These are phyloP conservation scores for Rhea pennata DNA, from an alignment of 2,113 vertebrate species.

Conservation along the genomic window DNA sequence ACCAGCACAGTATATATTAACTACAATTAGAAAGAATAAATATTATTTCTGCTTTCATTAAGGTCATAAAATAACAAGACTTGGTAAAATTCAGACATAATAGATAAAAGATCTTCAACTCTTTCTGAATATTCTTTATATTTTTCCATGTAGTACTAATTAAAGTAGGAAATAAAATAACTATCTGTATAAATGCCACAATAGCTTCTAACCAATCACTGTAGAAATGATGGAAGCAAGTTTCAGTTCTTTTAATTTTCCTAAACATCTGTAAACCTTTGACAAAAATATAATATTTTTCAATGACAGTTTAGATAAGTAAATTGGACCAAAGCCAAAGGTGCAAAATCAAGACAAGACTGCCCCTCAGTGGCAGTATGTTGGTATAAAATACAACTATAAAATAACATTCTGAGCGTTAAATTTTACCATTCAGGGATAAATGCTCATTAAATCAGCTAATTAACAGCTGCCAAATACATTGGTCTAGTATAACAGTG, in stretches of 20 bases:
- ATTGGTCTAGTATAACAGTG: not conserved
- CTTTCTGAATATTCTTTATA: not conserved
- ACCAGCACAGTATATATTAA: not conserved
- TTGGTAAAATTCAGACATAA: not conserved
- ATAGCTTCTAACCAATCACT: not conserved
- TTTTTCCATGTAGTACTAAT: not conserved
- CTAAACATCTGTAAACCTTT: not conserved
- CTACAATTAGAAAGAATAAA: not conserved
- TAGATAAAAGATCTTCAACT: not conserved
- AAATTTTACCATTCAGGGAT: not conserved
- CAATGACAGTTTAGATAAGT: not conserved
- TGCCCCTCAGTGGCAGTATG: conserved; percentile 56
- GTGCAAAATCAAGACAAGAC: conserved; percentile 27
- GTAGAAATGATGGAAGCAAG: not conserved
- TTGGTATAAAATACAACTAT: not conserved
- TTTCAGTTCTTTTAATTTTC: not conserved
- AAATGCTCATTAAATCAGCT: not conserved
- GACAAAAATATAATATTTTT: not conserved
- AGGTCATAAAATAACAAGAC: not conserved
- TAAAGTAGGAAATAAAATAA: not conserved
- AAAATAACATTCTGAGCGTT: not conserved
- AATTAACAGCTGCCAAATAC: not conserved
- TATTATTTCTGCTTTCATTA: not conserved
- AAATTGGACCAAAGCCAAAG: not conserved
- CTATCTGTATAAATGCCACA: not conserved